Conservation (phyloP, 1,140 invertebrate species). For the Aphelenchoides besseyi region DNA sequence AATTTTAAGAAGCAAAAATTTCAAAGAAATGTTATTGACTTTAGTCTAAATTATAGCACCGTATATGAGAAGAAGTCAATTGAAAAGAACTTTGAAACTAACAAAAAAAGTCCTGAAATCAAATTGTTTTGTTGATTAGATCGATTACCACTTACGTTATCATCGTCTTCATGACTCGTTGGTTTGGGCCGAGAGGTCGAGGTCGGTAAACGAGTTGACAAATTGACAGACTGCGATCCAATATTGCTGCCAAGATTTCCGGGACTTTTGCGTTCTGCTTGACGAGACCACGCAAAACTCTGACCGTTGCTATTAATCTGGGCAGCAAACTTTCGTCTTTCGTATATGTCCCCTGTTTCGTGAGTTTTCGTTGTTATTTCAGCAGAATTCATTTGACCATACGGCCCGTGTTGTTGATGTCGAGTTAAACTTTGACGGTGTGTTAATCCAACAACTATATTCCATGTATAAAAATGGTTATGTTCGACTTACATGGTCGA, state of each 20-base stretch:
- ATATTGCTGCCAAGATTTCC: neutral
- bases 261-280: neutral
- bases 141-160: neutral
- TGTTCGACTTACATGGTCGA: neutral
- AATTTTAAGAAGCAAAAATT: too few relatives aligned
- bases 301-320: neutral
- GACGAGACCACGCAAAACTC: conserved; percentile 2
- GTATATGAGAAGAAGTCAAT: neutral
- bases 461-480: neutral
- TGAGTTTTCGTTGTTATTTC: neutral
- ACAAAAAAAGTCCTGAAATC: neutral
- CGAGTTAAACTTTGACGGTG: conserved; percentile 5
- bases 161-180: neutral
- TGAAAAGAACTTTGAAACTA: neutral
- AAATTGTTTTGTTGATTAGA: too few relatives aligned
- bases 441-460: neutral
- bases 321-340: neutral
- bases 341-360: too few relatives aligned
- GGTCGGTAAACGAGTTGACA: neutral
- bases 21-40: too few relatives aligned
- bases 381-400: neutral
- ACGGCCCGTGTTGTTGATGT: neutral
- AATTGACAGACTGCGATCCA: neutral
- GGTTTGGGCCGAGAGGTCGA: neutral
- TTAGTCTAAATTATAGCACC: too few relatives aligned